Conservation (phyloP, 2,888 invertebrate species). For the Eristalis arbustorum region DNA sequence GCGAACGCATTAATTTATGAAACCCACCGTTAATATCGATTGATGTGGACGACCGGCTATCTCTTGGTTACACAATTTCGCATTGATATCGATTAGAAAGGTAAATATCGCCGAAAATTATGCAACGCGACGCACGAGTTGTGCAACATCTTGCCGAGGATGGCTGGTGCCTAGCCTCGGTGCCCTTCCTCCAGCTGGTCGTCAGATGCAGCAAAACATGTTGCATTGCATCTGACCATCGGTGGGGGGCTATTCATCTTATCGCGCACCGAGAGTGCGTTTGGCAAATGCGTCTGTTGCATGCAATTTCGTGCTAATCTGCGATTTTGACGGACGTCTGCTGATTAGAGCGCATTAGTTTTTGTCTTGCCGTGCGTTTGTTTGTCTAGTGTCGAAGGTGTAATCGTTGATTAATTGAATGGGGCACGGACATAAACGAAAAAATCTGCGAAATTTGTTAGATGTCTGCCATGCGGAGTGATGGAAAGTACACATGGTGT, state of each 20-base stretch:
- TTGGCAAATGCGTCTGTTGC: constrained; percentile 48
- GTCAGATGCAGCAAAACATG: constrained; percentile 20
- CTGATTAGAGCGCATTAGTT: constrained; percentile 64
- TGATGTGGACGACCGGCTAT: not conserved
- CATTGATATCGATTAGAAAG: constrained; percentile 51
- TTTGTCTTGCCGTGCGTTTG: constrained; percentile 55
- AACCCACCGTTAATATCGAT: constrained; percentile 2
- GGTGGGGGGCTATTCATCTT: constrained; percentile 47
- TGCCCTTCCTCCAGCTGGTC: not conserved
- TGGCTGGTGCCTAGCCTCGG: not conserved
- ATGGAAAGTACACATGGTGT: not conserved
- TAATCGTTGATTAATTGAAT: constrained; percentile 64
- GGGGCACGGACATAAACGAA: constrained; percentile 40
- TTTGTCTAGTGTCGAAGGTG: constrained; percentile 66
- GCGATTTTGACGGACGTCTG: constrained; percentile 65
- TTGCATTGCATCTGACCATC: constrained; percentile 4
- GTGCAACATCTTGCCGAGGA: constrained; percentile 24
- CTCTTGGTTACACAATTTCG: constrained; percentile 41
- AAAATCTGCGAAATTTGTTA: constrained; percentile 34
- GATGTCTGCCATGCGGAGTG: not conserved
- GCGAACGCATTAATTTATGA: constrained; percentile 29
- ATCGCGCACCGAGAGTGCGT: constrained; percentile 65
- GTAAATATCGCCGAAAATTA: constrained; percentile 50
- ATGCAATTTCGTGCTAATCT: constrained; percentile 57
- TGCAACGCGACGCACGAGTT: constrained; percentile 36